Evolutionary conservation across 2,888 invertebrate species (phyloP).

Genomic region (Cenopis cana): DNA sequence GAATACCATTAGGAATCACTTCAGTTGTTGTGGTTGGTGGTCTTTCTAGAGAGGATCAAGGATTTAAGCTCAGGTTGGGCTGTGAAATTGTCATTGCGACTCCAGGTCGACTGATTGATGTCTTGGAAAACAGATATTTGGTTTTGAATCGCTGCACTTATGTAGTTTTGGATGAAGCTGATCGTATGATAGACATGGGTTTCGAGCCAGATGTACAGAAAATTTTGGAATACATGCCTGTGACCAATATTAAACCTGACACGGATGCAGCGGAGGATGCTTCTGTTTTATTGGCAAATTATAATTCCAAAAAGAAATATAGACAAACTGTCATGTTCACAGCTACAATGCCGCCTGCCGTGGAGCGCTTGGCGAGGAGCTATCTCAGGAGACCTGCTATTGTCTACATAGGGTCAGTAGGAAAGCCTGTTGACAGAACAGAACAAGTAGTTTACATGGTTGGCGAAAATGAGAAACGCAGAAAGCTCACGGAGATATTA

Average conservation of each 20-base stretch:
- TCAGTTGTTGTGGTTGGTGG: constrained; percentile 99
- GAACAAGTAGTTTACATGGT: constrained; percentile 99
- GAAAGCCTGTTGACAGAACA: constrained; percentile 98
- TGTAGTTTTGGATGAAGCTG: constrained; percentile 98
- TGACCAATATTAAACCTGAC: constrained; percentile 98
- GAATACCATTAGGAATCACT: constrained; percentile 95
- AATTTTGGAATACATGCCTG: constrained; percentile 99
- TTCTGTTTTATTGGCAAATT: constrained; percentile 94
- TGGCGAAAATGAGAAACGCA: constrained; percentile 97
- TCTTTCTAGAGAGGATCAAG: constrained; percentile 99
- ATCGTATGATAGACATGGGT: constrained; percentile 99
- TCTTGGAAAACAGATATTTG: constrained; percentile 98
- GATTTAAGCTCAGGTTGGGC: constrained; percentile 97
- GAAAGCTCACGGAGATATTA: constrained; percentile 97
- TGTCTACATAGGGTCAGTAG: constrained; percentile 98
- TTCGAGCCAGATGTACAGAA: constrained; percentile 99
- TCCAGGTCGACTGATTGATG: constrained; percentile 99
- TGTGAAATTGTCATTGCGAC: constrained; percentile 99
- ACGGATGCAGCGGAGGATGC: constrained; percentile 99
- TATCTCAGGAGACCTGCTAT: constrained; percentile 98
- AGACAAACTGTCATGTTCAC: constrained; percentile 99
- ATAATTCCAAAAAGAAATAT: constrained; percentile 97
- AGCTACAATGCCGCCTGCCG: constrained; percentile 99
- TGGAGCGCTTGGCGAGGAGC: constrained; percentile 97
- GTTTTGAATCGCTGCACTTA: constrained; percentile 99